These are phyloP conservation scores for Bubo blakistoni DNA, from an alignment of 2,113 vertebrate species.

Conservation along the genomic window DNA sequence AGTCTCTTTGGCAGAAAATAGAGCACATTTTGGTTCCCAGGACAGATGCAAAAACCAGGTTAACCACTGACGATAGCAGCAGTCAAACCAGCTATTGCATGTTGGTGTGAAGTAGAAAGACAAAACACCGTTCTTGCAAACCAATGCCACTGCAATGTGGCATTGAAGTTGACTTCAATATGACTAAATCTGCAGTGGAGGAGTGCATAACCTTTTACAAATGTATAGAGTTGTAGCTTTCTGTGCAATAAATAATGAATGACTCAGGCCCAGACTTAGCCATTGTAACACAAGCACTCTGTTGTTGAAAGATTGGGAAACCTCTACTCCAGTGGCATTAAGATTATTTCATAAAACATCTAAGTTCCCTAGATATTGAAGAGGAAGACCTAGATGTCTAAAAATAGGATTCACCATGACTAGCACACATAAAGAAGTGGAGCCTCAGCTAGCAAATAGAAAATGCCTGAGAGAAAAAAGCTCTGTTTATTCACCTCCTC, in stretches of 20 bases:
- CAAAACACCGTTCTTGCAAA: not conserved
- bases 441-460: not conserved
- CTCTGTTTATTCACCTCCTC: not conserved
- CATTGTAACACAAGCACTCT: not conserved
- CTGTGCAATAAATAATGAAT: not conserved
- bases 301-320: not conserved
- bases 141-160: not conserved
- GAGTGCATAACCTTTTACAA: not conserved
- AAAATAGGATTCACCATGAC: not conserved
- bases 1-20: not conserved
- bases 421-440: not conserved
- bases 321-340: not conserved
- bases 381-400: not conserved
- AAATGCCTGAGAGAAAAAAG: not conserved
- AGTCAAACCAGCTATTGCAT: not conserved
- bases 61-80: not conserved
- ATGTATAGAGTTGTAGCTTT: not conserved
- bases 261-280: not conserved
- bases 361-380: not conserved
- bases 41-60: not conserved
- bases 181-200: not conserved
- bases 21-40: accelerated
- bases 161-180: not conserved
- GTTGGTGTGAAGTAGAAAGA: not conserved
- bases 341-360: not conserved